Conservation (phyloP, 2,113 vertebrate species). For the Emydura subglobosa region DNA sequence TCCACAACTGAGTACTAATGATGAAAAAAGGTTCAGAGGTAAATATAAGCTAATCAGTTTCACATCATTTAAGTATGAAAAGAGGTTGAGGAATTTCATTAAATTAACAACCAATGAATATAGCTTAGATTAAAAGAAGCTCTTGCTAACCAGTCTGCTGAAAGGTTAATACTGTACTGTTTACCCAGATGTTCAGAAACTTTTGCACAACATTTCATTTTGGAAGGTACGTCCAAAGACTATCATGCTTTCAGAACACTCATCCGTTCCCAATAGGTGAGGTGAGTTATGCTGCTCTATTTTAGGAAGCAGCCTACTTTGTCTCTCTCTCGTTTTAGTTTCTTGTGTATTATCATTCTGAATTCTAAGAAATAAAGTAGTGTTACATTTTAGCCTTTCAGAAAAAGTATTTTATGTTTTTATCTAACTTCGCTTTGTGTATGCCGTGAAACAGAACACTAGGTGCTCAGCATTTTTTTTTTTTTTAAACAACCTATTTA, state of each 20-base stretch:
- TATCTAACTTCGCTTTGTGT: not conserved
- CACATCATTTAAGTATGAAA: slow-evolving; percentile 29
- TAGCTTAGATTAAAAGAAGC: slow-evolving; percentile 57
- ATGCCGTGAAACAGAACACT: not conserved
- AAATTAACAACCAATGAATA: slow-evolving; percentile 13
- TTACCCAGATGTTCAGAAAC: slow-evolving; percentile 62
- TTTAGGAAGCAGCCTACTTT: not conserved
- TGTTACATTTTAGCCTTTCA: not conserved
- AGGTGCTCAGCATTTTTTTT: not conserved
- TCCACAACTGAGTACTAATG: slow-evolving; percentile 30
- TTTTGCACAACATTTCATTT: slow-evolving; percentile 43
- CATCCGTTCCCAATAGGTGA: slow-evolving; percentile 5
- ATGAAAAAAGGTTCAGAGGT: slow-evolving; percentile 17
- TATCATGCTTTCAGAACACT: slow-evolving; percentile 36
- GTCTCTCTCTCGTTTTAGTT: not conserved
- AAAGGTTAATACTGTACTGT: slow-evolving; percentile 41
- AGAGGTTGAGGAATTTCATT: slow-evolving; percentile 30
- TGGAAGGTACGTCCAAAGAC: slow-evolving; percentile 55
- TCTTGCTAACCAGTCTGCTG: not conserved
- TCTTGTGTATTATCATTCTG: not conserved
- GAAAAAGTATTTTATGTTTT: not conserved
- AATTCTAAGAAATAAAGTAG: not conserved
- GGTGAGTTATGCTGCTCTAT: not conserved
- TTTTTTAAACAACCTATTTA: not conserved
- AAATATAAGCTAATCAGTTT: not conserved